Base-by-base conservation (phyloP, 2,797 vertebrate genomes). In the Knipowitschia caucasica region DNA sequence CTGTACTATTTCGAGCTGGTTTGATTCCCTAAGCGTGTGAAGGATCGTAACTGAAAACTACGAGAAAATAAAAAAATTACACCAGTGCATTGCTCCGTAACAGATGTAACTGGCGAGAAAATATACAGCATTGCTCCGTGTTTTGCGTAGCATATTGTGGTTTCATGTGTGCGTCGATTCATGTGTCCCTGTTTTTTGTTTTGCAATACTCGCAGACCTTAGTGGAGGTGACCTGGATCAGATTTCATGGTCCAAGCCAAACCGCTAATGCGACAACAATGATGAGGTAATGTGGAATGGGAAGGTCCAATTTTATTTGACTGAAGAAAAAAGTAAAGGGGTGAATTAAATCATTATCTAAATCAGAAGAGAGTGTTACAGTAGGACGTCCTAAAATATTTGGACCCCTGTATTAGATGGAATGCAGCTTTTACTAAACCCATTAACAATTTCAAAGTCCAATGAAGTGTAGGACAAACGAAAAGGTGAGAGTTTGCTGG, bases 1-100 rank as follows among this genome's bases (percentile, higher is more conserved):
- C 54, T 62, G 81, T 81, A 88, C 88, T 82, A 87, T 85, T 85
- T 69, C 77, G 78, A 84, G 80, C 75, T 69, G 67, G 63, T 73
- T 80, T 58, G 68, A 85, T 62, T 84, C 79, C 71, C 77, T 57
- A 0, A 76, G 67, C 56, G 34, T 9, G 17, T 17, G 42, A 88
- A 88, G 78, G 65, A 86, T 89, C 66, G 43, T 25, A 59, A 65
- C 68, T 80, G n/a, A n/a, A n/a, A n/a, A n/a, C n/a, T n/a, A n/a
- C n/a, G n/a, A n/a, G n/a, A n/a, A n/a, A n/a, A n/a, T n/a, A n/a
- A n/a, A n/a, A n/a, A n/a, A n/a, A n/a, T n/a, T n/a, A n/a, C n/a
- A n/a, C n/a, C n/a, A n/a, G n/a, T n/a, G n/a, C n/a, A n/a, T n/a
- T n/a, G n/a, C n/a, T n/a, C n/a, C n/a, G n/a, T n/a, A n/a, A n/a